Base-by-base conservation (phyloP, 1,140 invertebrate species). In the Phthorimaea operculella region DNA sequence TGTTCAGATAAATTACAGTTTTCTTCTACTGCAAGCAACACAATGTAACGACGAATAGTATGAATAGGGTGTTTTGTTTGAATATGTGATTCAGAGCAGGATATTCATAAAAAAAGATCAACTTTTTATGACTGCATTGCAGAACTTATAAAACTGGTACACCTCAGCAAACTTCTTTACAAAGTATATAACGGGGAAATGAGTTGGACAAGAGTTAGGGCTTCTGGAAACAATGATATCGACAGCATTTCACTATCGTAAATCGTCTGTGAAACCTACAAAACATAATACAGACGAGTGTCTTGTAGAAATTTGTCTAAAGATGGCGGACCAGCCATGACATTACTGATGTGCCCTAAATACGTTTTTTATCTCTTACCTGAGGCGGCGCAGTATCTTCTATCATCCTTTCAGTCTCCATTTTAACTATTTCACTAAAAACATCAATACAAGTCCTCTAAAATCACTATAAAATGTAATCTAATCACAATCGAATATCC, bases 371-470 rank as follows among this genome's bases (percentile, higher is more conserved):
- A 54, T 16, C 51, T 57, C 58, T 47, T 77, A 84, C 81, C 81
- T 84, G 79, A 33, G 77, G 76, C 62, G 81, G 74, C 66, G 74
- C 76, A 52, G 75, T 73, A 56, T 84, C 81, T 79, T 84, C 81
- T 78, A 82, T 79, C 76, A 79, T 82, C 73, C 73, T 77, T 73
- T 84, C 81, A 69, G 79, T 81, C 77, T 84, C 81, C 81, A 84
- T 84, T 79, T 82, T 81, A 58, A 65, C 66, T 74, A 75, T 80
- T 76, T 82, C 74, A 81, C 74, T 74, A 78, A 75, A 76, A 72
- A 79, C 81, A 84, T 84, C 67, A 82, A 83, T 80, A 75, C 66
- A 60, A 66, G 64, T 79, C 68, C 72, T 73, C 71, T 71, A 66
- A 68, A 69, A 76, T 74, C 69, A 70, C 66, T 70, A 74, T 70